A percentile compares a stretch with the other conserved stretches of the same genome.
Conservation (phyloP, 2,113 vertebrate genomes). For the Galeopterus variegatus region DNA sequence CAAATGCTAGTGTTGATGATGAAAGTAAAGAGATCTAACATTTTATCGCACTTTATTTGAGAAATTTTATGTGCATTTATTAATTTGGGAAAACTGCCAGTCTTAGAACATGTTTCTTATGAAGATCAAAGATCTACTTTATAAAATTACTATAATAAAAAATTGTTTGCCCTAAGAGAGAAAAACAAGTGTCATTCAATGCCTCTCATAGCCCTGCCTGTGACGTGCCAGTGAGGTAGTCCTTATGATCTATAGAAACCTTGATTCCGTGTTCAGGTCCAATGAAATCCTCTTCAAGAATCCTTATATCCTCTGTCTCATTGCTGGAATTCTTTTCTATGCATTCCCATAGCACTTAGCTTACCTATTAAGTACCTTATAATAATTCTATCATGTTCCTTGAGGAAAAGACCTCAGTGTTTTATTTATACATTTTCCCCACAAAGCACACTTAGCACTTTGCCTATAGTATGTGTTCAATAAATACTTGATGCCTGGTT, state of each 20-base stretch:
- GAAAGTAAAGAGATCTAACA: neutral
- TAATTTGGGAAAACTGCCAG: constrained; percentile 45
- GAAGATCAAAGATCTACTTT: constrained; percentile 44
- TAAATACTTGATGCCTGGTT: neutral
- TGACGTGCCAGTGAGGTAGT: neutral
- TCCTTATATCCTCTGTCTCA: neutral
- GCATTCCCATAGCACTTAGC: neutral
- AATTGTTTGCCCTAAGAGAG: neutral
- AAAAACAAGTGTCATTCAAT: neutral
- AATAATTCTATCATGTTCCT: neutral
- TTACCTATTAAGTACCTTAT: neutral
- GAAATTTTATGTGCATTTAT: constrained; percentile 25
- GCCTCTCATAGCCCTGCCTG: neutral
- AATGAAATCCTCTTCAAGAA: neutral
- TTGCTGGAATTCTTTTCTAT: neutral
- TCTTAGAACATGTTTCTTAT: constrained; percentile 29
- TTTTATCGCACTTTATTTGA: constrained; percentile 23
- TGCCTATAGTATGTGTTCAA: neutral
- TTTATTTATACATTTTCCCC: neutral
- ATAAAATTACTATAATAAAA: constrained; percentile 38
- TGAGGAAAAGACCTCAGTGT: neutral
- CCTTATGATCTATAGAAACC: neutral
- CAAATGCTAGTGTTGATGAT: neutral
- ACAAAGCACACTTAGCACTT: neutral
- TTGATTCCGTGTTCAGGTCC: neutral